Conservation (phyloP, 2,113 vertebrate genomes). For the Tragelaphus strepsiceros region DNA sequence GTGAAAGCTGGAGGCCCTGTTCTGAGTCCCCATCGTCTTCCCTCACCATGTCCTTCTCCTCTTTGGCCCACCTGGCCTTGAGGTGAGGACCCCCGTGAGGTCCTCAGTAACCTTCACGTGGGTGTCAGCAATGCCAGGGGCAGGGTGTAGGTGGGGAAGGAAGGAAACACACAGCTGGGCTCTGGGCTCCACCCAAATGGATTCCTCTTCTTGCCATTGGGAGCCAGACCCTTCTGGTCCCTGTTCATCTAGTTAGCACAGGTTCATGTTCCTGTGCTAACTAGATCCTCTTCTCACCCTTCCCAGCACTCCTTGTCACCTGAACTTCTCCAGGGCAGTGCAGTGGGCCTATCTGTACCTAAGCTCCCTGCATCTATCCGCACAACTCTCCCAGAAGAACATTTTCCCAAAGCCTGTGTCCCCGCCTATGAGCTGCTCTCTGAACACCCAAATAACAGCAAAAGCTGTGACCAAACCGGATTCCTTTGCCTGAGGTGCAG, state of each 20-base stretch:
- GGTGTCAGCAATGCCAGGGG: not conserved
- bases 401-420: not conserved
- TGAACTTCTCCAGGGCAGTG: not conserved
- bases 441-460: not conserved
- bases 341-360: not conserved
- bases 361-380: not conserved
- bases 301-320: not conserved
- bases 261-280: not conserved
- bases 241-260: no score
- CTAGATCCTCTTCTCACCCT: not conserved
- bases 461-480: not conserved
- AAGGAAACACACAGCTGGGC: not conserved
- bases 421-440: not conserved
- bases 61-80: not conserved
- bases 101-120: not conserved
- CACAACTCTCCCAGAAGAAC: not conserved
- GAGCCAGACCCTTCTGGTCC: not conserved
- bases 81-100: not conserved
- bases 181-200: not conserved
- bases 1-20: not conserved
- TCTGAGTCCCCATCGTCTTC: not conserved
- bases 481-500: not conserved
- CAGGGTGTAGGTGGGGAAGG: not conserved
- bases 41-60: not conserved
- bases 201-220: not conserved